Evolutionary conservation across 2,888 invertebrate species (phyloP).

Genomic region (Bombyx huttoni): DNA sequence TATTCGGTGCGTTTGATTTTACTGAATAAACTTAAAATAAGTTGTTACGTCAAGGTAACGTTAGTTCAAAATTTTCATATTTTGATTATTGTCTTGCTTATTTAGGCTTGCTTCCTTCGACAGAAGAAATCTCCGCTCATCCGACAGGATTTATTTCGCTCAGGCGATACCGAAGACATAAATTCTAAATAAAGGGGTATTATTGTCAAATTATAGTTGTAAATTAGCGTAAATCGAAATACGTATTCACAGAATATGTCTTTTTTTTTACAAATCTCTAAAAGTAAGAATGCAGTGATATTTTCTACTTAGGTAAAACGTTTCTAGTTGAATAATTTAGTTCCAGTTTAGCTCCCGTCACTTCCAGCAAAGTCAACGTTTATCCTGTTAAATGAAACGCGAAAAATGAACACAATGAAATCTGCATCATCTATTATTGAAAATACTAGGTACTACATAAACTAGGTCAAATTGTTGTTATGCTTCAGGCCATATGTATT

Average conservation of each 20-base stretch:
- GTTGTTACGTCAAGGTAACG: no score
- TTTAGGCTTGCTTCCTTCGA: no score
- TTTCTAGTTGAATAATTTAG: neutral
- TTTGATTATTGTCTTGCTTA: no score
- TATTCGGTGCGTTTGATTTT: neutral
- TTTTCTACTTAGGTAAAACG: neutral
- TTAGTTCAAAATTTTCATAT: no score
- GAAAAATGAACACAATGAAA: conserved; percentile 6
- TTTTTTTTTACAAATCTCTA: neutral
- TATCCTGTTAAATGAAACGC: neutral
- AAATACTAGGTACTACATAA: neutral
- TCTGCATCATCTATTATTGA: conserved; percentile 3
- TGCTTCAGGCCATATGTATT: neutral
- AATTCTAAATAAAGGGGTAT: no score
- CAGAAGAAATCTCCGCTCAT: no score
- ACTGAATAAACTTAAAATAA: no score
- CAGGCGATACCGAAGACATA: no score
- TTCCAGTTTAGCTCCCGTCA: neutral
- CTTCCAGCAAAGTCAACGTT: neutral
- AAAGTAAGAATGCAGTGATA: neutral
- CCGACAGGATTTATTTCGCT: no score
- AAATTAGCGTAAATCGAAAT: no score
- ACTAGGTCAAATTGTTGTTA: neutral
- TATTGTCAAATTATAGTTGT: no score
- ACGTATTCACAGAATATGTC: neutral